Evolutionary conservation across 2,888 invertebrate genomes (phyloP), one percentile per base, ranked within the genome.

Genomic region (Temnothorax unifasciatus): DNA sequence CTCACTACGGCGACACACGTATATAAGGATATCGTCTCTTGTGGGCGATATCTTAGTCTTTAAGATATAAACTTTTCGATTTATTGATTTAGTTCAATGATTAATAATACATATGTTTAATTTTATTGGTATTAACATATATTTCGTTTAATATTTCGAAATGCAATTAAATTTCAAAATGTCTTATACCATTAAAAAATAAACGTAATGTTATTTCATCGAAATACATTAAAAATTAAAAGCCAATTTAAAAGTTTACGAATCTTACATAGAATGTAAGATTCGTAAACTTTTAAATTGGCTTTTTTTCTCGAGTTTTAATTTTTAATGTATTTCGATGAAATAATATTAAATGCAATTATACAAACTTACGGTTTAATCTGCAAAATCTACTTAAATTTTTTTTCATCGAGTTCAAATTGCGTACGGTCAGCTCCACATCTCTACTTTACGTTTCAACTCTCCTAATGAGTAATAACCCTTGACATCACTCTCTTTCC

Each of bases 401-500:
- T 73, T 77, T 74, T n/a, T 5, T 57, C 44, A 57, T 5, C 21
- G 18, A 54, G 6, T 57, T 41, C 15, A 25, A 52, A 18, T 54
- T 29, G 25, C 21, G 6, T 29, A 15, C 18, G 34, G 8, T 77
- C 18, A 21, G 15, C 34, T 74, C 11, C n/a, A 15, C 2, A n/a
- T 41, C 4, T 76, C n/a, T 77, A n/a, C 29, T 44, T 77, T 41
- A 6, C n/a, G n/a, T 66, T 47, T 66, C 15, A 47, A 59, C 54
- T 74, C 69, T 63, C 73, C 85, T 90, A 91, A 90, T 83, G 90
- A 91, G 87, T 84, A 90, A 90, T 90, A 91, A 90, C 87, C 86
- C 79, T 59, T 61, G 52, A 57, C 64, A 74, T 83, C 75, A 57
- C 75, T 75, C 44, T 76, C 85, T 85, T 64, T 83, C 79, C 63